Evolutionary conservation across 2,888 invertebrate species (phyloP).

Genomic region (Caenorhabditis virilis): DNA sequence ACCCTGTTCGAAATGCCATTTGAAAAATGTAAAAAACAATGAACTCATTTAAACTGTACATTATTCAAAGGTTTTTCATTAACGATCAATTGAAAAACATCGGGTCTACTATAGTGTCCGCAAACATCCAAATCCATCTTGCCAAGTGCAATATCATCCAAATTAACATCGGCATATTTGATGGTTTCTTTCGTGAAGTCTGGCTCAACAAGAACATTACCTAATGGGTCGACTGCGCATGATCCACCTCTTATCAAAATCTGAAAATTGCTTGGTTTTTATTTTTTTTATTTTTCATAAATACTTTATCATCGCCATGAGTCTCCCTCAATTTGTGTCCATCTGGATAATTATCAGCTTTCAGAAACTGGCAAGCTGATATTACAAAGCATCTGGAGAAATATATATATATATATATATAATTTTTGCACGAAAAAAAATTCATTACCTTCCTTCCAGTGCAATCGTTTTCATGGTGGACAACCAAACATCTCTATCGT

Average conservation of each 20-base stretch:
- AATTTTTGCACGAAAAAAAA: too few species aligned
- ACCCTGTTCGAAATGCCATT: too few species aligned
- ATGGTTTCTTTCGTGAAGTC: slow-evolving; percentile 46
- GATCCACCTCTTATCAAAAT: slow-evolving; percentile 63
- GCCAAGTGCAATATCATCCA: slow-evolving; percentile 42
- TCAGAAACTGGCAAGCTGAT: slow-evolving; percentile 62
- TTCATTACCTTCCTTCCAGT: slow-evolving; percentile 53
- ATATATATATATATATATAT: not conserved
- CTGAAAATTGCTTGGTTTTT: slow-evolving; percentile 9
- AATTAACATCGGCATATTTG: slow-evolving; percentile 46
- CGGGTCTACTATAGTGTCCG: slow-evolving; percentile 56
- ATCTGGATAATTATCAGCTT: slow-evolving; percentile 48
- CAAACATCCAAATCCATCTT: slow-evolving; percentile 57
- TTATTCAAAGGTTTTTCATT: slow-evolving; percentile 37
- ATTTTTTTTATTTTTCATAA: too few species aligned
- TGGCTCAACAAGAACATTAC: slow-evolving; percentile 58
- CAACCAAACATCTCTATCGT: slow-evolving; percentile 63
- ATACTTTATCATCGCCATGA: slow-evolving; percentile 38
- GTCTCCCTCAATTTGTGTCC: slow-evolving; percentile 51
- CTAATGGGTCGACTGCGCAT: slow-evolving; percentile 61
- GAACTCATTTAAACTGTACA: slow-evolving; percentile 17
- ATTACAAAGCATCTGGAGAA: slow-evolving; percentile 59
- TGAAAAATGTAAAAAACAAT: too few species aligned
- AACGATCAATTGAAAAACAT: slow-evolving; percentile 52
- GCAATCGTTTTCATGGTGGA: slow-evolving; percentile 63